Evolutionary conservation across 2,113 vertebrate genomes (phyloP).

Genomic region (Beaufortia kweichowensis): DNA sequence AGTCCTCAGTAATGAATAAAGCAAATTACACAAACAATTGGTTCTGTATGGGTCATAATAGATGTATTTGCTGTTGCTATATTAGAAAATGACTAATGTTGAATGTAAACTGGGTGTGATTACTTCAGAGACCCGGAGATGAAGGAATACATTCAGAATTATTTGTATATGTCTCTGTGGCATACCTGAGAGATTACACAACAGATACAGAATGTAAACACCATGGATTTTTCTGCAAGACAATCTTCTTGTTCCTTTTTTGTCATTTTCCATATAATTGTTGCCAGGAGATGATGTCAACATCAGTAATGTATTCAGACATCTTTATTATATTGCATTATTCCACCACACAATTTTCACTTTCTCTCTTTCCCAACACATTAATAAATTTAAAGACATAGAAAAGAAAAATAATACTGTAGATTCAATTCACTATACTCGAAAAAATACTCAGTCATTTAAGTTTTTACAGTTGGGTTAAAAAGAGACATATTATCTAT

Average conservation of each 20-base stretch:
- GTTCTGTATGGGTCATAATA: constrained; percentile 5
- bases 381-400: background rate
- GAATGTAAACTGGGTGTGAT: constrained; percentile 9
- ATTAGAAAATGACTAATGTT: background rate
- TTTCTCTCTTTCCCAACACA: background rate
- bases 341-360: background rate
- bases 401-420: too few relatives aligned
- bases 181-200: background rate
- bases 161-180: background rate
- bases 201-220: background rate
- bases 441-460: too few relatives aligned
- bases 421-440: too few relatives aligned
- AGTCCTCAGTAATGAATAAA: background rate
- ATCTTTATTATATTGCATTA: background rate
- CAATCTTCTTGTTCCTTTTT: constrained; percentile 5
- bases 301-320: background rate
- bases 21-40: background rate
- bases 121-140: background rate
- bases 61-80: background rate
- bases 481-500: too few relatives aligned
- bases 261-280: background rate
- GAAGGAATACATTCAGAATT: background rate
- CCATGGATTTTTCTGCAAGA: constrained; percentile 2
- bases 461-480: too few relatives aligned
- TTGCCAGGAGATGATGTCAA: background rate